These are phyloP conservation scores for Hyla sarda DNA, from an alignment of 2,113 vertebrate species.

Conservation along the genomic window DNA sequence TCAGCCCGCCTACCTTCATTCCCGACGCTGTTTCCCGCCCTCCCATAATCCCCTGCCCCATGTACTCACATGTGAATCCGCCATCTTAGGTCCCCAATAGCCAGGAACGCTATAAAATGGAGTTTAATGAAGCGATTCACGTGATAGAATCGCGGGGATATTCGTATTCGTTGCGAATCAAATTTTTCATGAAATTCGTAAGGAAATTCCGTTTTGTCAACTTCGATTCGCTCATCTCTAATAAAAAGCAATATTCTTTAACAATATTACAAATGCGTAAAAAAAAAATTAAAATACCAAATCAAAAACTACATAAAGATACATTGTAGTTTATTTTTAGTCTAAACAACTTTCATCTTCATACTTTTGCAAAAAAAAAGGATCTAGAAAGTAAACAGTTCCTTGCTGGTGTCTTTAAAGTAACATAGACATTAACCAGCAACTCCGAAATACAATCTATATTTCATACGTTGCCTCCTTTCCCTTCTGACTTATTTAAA, in stretches of 20 bases:
- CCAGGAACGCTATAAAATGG: too few species aligned
- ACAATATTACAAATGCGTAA: background rate
- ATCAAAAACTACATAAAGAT: background rate
- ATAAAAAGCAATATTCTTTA: background rate
- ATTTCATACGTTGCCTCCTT: constrained; percentile 61
- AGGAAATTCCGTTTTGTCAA: too few species aligned
- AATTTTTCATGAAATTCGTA: too few species aligned
- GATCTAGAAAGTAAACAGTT: background rate
- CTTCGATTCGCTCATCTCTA: too few species aligned
- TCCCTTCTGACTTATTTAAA: constrained; percentile 65
- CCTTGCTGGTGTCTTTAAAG: background rate
- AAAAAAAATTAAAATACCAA: background rate
- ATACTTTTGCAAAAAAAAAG: background rate
- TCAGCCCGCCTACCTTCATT: too few species aligned
- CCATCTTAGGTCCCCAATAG: too few species aligned
- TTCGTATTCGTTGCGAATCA: too few species aligned
- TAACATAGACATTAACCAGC: constrained; percentile 22
- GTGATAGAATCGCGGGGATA: too few species aligned
- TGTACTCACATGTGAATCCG: too few species aligned
- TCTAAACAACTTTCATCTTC: background rate
- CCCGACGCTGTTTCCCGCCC: too few species aligned
- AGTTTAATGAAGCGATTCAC: too few species aligned
- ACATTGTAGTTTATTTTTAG: background rate
- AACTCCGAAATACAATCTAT: constrained; percentile 45
- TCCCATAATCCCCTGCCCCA: too few species aligned